Evolutionary conservation across 2,113 vertebrate genomes (phyloP), one percentile per base, ranked within the genome.

Genomic region (Micromys minutus): DNA sequence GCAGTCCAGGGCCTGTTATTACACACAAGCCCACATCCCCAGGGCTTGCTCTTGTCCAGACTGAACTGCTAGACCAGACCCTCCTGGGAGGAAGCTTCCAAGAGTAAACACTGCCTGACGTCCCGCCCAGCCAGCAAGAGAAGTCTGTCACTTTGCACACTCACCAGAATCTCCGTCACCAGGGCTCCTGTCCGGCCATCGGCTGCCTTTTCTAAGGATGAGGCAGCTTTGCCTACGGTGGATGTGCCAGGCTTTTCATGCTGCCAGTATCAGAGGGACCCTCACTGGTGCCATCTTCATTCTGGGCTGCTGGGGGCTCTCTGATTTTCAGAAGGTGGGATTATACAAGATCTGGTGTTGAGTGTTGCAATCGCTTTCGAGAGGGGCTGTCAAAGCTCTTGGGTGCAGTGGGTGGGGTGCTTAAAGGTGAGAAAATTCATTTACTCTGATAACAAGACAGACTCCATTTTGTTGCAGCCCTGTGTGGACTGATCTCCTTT

Each of bases 301-400:
- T 63, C 96, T 98, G 96, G 97, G 97, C 59, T 90, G 97, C 79
- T 95, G 97, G 90, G 96, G 97, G 72, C 87, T 63, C 24, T 16
- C 90, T 0, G 16, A 79, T 50, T 87, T 80, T 57, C 97, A 8
- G 24, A 93, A 97, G 98, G 98, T 98, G 97, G 97, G 98, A 95
- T 1, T 1, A 55, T 7, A 16, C 89, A 61, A 0, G 16, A 4
- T 22, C 3, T 0, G 0, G 45, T 36, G 11, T 95, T 88, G 55
- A 16, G 81, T 36, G 47, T 72, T 7, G 4, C 1, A 21, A 52
- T 24, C 26, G 47, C 55, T n/a, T 31, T 31, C 34, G 36, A 76
- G 55, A 22, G 5, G 31, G 7, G 21, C 34, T 11, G 36, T 63
- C 55, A 29, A 10, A 45, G 57, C 39, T 15, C 59, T 45, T 26